Conservation (phyloP, 2,888 invertebrate species). For the Epistrophe eligans region DNA sequence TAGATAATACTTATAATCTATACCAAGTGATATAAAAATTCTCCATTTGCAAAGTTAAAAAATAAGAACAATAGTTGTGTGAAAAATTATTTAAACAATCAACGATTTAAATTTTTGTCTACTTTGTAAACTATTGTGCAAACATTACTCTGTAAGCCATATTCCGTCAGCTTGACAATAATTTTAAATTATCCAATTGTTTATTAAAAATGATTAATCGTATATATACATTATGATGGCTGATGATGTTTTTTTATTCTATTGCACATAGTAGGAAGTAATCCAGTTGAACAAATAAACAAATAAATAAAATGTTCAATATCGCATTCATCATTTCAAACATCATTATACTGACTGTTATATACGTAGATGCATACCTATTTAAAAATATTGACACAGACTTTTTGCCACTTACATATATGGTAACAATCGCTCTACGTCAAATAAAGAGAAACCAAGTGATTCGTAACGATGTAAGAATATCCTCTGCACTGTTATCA, state of each 20-base stretch:
- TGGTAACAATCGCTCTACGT: neutral
- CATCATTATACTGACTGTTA: neutral
- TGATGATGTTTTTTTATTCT: neutral
- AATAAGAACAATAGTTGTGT: no score
- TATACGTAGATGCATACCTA: neutral
- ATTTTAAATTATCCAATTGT: neutral
- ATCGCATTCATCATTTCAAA: neutral
- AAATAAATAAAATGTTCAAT: neutral
- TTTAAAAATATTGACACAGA: slow-evolving; percentile 14
- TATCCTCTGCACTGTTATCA: neutral
- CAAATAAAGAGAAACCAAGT: slow-evolving; percentile 6
- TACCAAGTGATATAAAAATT: no score
- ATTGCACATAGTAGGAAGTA: neutral
- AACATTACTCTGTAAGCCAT: neutral
- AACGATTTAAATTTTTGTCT: no score
- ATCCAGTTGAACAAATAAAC: slow-evolving; percentile 11
- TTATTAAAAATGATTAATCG: neutral
- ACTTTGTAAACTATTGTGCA: neutral
- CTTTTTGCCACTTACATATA: neutral
- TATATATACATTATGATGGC: neutral
- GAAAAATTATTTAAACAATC: neutral
- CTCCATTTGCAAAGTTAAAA: no score
- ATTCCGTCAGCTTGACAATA: neutral
- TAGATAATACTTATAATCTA: no score
- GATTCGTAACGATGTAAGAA: neutral